These are phyloP conservation scores for Heliothis virescens DNA, from an alignment of 1,140 invertebrate genomes.

Conservation along the genomic window DNA sequence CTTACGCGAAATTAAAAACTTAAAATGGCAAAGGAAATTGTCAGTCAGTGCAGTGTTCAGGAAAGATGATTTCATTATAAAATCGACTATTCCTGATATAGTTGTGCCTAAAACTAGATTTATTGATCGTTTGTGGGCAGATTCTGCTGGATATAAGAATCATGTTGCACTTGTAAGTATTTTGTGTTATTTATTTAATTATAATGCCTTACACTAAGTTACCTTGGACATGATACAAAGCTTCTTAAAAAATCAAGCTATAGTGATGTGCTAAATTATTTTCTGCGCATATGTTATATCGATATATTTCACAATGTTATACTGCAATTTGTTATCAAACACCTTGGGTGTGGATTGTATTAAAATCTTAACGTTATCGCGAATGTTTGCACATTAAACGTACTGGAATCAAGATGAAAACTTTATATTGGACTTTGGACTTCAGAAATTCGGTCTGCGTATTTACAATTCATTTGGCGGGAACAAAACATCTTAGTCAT, in stretches of 20 bases:
- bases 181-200: conserved; percentile 36
- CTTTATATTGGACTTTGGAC: neutral
- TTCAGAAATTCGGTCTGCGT: neutral
- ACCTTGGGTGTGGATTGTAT: neutral
- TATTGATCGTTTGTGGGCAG: conserved; percentile 68
- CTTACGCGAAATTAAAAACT: conserved; percentile 70
- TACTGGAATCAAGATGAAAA: no score
- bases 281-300: no score
- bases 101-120: conserved; percentile 71
- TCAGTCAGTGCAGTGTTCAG: conserved; percentile 60
- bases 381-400: no score
- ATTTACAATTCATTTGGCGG: neutral
- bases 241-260: no score
- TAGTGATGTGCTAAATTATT: no score
- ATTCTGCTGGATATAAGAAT: conserved; percentile 64
- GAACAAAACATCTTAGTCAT: conserved; percentile 35
- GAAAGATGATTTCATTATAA: conserved; percentile 71
- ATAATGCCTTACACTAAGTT: no score
- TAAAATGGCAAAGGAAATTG: conserved; percentile 69
- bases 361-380: no score
- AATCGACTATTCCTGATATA: conserved; percentile 69
- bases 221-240: no score
- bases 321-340: conserved; percentile 20
- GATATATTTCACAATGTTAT: neutral
- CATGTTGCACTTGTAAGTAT: conserved; percentile 77